phyloP scores from a whole-genome alignment of 2,888 invertebrate genomes.

The Willowsia nigromaculata region DNA sequence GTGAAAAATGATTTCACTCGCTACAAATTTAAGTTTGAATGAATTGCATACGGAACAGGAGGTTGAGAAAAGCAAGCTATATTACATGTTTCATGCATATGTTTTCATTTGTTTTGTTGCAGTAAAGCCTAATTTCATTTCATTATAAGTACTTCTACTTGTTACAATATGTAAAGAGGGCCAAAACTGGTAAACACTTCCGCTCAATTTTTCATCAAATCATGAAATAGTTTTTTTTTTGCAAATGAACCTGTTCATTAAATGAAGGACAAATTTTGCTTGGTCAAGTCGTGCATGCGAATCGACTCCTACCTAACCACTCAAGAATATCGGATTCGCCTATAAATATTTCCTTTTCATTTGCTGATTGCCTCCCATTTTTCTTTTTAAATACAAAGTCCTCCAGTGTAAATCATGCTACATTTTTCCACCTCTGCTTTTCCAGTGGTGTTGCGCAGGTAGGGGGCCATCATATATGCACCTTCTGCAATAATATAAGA shows the following conservation, averaged over 20 bases:
- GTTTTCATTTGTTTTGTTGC: too few species aligned
- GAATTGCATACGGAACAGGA: too few species aligned
- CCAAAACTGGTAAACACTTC: not conserved
- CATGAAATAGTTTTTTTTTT: too few species aligned
- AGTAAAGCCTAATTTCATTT: too few species aligned
- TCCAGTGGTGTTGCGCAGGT: not conserved
- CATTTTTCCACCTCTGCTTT: not conserved
- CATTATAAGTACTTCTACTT: too few species aligned
- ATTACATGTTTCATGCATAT: too few species aligned
- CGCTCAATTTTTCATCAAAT: not conserved
- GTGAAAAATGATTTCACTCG: too few species aligned
- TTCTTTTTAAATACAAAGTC: not conserved
- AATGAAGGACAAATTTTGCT: not conserved
- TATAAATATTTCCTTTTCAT: not conserved
- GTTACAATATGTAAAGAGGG: too few species aligned
- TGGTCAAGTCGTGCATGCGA: not conserved
- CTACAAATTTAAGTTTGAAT: too few species aligned
- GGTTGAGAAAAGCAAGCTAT: too few species aligned
- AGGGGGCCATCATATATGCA: not conserved
- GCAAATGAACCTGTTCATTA: too few species aligned
- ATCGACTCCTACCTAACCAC: not conserved
- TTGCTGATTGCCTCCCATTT: not conserved
- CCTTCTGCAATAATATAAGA: not conserved
- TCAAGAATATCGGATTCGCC: not conserved
- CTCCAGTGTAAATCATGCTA: not conserved